phyloP scores from a whole-genome alignment of 2,888 invertebrate genomes.

The Mactromeris polynyma region DNA sequence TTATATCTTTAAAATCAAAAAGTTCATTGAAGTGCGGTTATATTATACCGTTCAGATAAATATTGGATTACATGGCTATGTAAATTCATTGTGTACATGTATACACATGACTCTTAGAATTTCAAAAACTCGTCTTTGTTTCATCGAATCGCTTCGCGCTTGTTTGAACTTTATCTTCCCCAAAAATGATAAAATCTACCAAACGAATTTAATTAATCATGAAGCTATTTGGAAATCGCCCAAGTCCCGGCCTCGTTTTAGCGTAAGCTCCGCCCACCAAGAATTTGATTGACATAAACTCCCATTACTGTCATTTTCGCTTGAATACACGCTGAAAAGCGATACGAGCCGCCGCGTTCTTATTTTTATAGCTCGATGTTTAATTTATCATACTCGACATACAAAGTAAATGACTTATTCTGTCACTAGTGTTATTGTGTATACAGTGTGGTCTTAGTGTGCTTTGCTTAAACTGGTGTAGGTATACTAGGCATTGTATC shows the following conservation, averaged over 20 bases:
- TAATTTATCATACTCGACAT: constrained; percentile 70
- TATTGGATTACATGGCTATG: background rate
- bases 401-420: constrained; percentile 70
- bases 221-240: constrained; percentile 59
- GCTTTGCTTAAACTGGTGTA: constrained; percentile 20
- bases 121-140: constrained; percentile 27
- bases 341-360: constrained; percentile 46
- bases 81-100: constrained; percentile 1
- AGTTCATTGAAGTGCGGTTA: constrained; percentile 12
- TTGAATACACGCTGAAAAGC: constrained; percentile 54
- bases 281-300: constrained; percentile 63
- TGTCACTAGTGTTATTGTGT: constrained; percentile 63
- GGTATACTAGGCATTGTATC: background rate
- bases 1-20: constrained; percentile 11
- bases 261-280: constrained; percentile 50
- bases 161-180: constrained; percentile 48
- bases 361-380: constrained; percentile 61
- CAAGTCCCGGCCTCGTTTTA: constrained; percentile 58
- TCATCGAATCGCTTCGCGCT: constrained; percentile 41
- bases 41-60: background rate
- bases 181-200: constrained; percentile 50
- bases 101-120: constrained; percentile 26
- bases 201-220: constrained; percentile 64
- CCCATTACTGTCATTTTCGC: constrained; percentile 64
- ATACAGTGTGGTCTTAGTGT: constrained; percentile 65